Evolutionary conservation across 2,888 invertebrate genomes (phyloP), one percentile per base, ranked within the genome.

Genomic region (Amiota communis): DNA sequence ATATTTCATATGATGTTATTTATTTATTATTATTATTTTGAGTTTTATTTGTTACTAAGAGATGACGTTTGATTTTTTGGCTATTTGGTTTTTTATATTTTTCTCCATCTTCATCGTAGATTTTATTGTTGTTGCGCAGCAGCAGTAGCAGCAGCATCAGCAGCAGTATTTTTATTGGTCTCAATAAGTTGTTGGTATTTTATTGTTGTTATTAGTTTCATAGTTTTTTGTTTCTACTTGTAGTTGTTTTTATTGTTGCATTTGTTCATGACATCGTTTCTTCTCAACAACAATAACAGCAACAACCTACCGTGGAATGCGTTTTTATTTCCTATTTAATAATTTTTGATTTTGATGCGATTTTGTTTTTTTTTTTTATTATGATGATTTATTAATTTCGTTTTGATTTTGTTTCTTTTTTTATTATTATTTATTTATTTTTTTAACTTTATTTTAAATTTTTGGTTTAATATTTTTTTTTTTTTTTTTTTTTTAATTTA

Each of bases 241-340:
- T 75, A 79, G 74, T 75, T 71, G 70, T 80, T 82, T 77, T 76
- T 77, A 76, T 78, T 79, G 74, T 83, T 86, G 87, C 81, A 86
- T 86, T 87, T 84, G 87, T 85, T 86, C 86, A 85, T 87, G 86
- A 84, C 87, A 85, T 81, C 83, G 82, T 83, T 84, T 86, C 79
- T 76, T 78, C 77, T 75, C 75, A 36, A 36, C 3, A 2, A n/a
- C n/a, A n/a, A n/a, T n/a, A n/a, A n/a, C n/a, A n/a, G n/a, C n/a
- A n/a, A n/a, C n/a, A n/a, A n/a, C n/a, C n/a, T n/a, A n/a, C n/a
- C n/a, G 36, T 6, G 36, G 63, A 78, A 75, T 79, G 81, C 79
- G 76, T 79, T 81, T 81, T 84, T 75, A 78, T 78, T 84, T 85
- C 79, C 79, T 80, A 81, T 78, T 78, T 61, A 78, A 72, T 76